A percentile compares a stretch with the other conserved stretches of the same genome.
phyloP scores from a whole-genome alignment of 2,888 invertebrate species.

The Oscheius onirici region DNA sequence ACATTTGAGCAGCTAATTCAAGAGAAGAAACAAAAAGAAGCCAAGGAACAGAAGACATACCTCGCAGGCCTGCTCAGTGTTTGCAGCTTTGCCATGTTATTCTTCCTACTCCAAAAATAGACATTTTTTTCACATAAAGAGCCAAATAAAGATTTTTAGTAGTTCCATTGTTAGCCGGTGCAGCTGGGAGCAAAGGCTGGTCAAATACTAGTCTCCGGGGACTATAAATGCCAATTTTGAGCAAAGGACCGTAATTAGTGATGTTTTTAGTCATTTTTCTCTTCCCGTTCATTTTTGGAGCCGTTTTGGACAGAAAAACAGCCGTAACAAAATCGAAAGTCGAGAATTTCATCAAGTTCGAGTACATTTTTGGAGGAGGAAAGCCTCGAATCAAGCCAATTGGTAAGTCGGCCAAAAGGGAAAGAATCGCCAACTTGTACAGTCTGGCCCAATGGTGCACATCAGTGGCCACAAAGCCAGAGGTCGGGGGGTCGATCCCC shows the following conservation, averaged over 20 bases:
- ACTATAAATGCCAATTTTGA: conserved; percentile 6
- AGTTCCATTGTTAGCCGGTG: not conserved
- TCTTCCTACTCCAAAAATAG: conserved; percentile 5
- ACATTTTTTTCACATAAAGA: not conserved
- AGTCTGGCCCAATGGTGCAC: not conserved
- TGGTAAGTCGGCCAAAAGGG: no score
- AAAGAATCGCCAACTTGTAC: not conserved
- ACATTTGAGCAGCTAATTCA: conserved; percentile 64
- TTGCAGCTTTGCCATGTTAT: conserved; percentile 11
- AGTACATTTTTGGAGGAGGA: conserved; percentile 52
- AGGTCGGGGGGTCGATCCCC: not conserved
- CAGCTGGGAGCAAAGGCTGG: no score
- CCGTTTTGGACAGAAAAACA: no score
- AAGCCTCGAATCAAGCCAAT: no score
- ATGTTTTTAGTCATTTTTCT: no score
- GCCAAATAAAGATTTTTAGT: conserved; percentile 2
- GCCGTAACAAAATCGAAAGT: conserved; percentile 57
- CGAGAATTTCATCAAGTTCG: conserved; percentile 58
- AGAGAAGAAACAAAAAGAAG: conserved; percentile 48
- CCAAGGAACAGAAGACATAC: conserved; percentile 45
- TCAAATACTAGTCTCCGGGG: no score
- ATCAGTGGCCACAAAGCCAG: not conserved
- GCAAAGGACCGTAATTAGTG: no score
- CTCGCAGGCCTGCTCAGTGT: conserved; percentile 41
- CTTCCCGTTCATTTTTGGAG: not conserved